Conservation (phyloP, 2,797 vertebrate species). For the Pseudochaenichthys georgianus region DNA sequence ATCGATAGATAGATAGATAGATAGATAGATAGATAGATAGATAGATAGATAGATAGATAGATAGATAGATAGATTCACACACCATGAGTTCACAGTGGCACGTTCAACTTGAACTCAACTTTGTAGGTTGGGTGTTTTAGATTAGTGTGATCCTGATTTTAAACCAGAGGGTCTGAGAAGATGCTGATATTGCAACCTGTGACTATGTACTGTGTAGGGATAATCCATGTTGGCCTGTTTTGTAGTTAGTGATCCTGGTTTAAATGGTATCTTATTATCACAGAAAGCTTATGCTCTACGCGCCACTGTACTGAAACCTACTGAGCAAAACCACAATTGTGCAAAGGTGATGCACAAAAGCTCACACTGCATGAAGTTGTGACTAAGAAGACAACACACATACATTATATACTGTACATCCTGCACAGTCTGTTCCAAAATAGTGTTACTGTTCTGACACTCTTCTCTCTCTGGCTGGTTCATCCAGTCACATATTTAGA, state of each 20-base stretch:
- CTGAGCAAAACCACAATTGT: conserved; percentile 23
- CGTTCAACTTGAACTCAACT: neutral
- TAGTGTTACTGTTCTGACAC: conserved; percentile 27
- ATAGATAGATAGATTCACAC: neutral
- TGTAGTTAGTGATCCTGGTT: neutral
- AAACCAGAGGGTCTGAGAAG: neutral
- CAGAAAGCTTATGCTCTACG: neutral
- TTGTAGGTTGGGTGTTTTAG: neutral
- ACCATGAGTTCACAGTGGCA: neutral
- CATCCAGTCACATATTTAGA: conserved; percentile 72
- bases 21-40: too few species aligned
- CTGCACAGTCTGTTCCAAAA: conserved; percentile 23
- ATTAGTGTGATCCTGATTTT: conserved; percentile 1
- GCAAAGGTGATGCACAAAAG: conserved; percentile 23
- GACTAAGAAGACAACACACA: conserved; percentile 23
- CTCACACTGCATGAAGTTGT: conserved; percentile 20
- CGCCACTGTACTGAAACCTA: conserved; percentile 1
- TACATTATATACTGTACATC: conserved; percentile 13
- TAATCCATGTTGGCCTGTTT: neutral
- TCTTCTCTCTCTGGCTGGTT: conserved; percentile 47
- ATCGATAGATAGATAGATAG: too few species aligned
- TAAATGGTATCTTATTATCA: neutral
- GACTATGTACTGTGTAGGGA: neutral
- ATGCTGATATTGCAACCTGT: neutral
- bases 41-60: too few species aligned